These are phyloP conservation scores for Microtus oregoni DNA, from an alignment of 2,113 vertebrate species.

Conservation along the genomic window DNA sequence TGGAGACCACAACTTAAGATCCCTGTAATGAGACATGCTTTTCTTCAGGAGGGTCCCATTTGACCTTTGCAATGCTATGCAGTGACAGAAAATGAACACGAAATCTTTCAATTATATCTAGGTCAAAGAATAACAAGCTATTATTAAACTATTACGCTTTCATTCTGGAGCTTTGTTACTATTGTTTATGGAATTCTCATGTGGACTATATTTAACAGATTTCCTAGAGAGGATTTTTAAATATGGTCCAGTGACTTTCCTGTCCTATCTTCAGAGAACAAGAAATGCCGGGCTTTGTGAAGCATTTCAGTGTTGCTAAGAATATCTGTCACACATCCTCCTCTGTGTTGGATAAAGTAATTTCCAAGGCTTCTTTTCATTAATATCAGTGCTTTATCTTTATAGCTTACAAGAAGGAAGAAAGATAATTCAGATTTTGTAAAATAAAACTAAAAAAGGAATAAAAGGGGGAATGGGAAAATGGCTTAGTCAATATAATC, in stretches of 20 bases:
- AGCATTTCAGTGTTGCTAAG: background rate
- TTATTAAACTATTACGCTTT: background rate
- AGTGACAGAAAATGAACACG: slow-evolving; percentile 29
- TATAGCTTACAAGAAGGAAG: slow-evolving; percentile 20
- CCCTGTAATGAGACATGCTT: background rate
- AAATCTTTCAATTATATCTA: slow-evolving; percentile 34
- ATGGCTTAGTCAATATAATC: background rate
- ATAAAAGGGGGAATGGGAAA: background rate
- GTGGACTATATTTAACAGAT: background rate
- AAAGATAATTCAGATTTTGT: slow-evolving; percentile 1
- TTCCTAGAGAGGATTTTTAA: slow-evolving; percentile 1
- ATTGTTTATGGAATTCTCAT: slow-evolving; percentile 12
- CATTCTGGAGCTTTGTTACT: background rate
- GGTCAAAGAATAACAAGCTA: background rate
- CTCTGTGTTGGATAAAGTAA: background rate
- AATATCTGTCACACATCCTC: background rate
- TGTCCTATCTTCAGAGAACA: background rate
- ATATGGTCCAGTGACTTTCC: background rate
- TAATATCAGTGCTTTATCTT: background rate
- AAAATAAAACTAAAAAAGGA: slow-evolving; percentile 45
- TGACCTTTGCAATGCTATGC: background rate
- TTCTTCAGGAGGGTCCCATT: background rate
- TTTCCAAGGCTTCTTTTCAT: background rate
- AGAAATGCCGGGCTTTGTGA: background rate
- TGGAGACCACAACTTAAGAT: background rate